phyloP scores from a whole-genome alignment of 2,113 vertebrate species.

The Cynoglossus semilaevis region DNA sequence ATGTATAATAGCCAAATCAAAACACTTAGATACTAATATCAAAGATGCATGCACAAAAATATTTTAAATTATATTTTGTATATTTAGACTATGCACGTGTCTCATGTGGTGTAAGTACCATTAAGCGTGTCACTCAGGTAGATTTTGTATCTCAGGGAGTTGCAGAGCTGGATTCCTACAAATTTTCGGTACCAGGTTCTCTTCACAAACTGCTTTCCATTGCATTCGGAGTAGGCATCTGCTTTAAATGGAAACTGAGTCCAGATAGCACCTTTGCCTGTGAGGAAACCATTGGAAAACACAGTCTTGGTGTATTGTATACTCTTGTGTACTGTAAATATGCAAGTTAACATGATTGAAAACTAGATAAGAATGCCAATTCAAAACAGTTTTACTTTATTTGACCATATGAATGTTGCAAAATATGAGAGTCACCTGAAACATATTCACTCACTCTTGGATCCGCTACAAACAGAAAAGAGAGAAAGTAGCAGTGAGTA shows the following conservation, averaged over 20 bases:
- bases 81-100: background rate
- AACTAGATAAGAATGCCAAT: background rate
- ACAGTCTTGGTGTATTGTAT: background rate
- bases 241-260: constrained; percentile 90
- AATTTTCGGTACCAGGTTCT: constrained; percentile 99
- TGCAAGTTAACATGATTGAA: background rate
- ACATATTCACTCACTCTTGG: constrained; percentile 89
- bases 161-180: constrained; percentile 97
- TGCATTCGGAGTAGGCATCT: constrained; percentile 91
- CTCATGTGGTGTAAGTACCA: constrained; percentile 71
- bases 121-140: constrained; percentile 94
- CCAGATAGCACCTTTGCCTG: constrained; percentile 97
- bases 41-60: background rate
- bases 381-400: constrained; percentile 15
- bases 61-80: background rate
- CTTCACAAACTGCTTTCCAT: constrained; percentile 90
- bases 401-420: background rate
- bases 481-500: constrained; percentile 32
- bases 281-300: constrained; percentile 5
- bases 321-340: background rate
- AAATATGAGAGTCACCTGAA: constrained; percentile 79
- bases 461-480: constrained; percentile 80
- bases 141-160: constrained; percentile 98
- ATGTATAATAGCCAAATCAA: background rate
- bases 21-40: background rate